Evolutionary conservation across 2,113 vertebrate species (phyloP), one percentile per base, ranked within the genome.

Genomic region (Crotalus helleri): DNA sequence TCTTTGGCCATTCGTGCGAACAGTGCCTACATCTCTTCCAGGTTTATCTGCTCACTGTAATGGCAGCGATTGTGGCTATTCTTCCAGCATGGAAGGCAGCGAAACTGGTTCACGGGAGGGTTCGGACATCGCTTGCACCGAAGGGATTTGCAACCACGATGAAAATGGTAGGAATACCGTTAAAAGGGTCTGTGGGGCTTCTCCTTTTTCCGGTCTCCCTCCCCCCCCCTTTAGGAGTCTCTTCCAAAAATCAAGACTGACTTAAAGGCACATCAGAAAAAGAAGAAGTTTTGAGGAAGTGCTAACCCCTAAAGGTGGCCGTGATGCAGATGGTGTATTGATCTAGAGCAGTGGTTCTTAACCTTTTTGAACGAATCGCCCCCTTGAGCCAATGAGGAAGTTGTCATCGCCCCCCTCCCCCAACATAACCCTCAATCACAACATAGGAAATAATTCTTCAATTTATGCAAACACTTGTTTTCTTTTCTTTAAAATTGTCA

Each of bases 121-220:
- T 23, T 99, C 99, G 0, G 99, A 99, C 17, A 97, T 99, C 53
- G 99, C 99, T 93, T 99, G 99, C 97, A 99, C 99, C 0, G 99
- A 99, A 96, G 99, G 98, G 96, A 99, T 99, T 95, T 99, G 99
- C 97, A 99, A 99, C 98, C 99, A 99, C 13, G 98, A 99, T 0
- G 99, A 99, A 97, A 97, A 99, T 33, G 99, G 99, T 99, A 96
- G 92, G 98, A 95, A 92, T 88, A 91, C 89, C 85, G 64, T 92
- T 51, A 51, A 90, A 88, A 24, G 17, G 23, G 21, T 24, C 21
- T 26, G 24, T 2, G 59, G 1, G 3, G 89, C 8, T 12, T 3
- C 3, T 15, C 29, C 9, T 53, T 19, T 51, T 90, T 17, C 7
- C 46, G 23, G 11, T 8, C 5, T 26, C 26, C 1, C 24, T 1